These are phyloP conservation scores for Nebria ingens DNA, from an alignment of 1,140 invertebrate species.

Conservation along the genomic window DNA sequence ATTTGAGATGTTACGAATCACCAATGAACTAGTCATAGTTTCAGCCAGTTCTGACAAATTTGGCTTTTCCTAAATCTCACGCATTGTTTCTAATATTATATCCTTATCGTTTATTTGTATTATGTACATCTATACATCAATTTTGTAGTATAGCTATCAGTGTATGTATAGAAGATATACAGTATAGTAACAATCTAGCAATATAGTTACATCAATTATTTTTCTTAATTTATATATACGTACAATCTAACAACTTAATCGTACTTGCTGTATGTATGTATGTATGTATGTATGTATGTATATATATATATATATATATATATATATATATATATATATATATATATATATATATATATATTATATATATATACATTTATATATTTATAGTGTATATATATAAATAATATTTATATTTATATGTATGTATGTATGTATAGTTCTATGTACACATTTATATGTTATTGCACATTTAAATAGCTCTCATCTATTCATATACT, in stretches of 20 bases:
- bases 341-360: slow-evolving; percentile 14
- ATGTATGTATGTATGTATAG: background rate
- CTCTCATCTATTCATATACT: background rate
- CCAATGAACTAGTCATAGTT: slow-evolving; percentile 11
- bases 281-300: background rate
- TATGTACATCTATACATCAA: slow-evolving; percentile 36
- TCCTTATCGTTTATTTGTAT: slow-evolving; percentile 10
- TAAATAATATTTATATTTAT: slow-evolving; percentile 22
- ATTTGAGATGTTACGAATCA: slow-evolving; percentile 19
- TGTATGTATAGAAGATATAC: background rate
- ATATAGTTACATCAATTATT: background rate
- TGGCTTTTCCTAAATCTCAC: background rate
- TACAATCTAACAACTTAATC: too few relatives aligned
- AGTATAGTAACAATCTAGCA: slow-evolving; percentile 4
- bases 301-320: background rate
- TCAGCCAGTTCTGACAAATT: slow-evolving; percentile 11
- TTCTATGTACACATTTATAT: slow-evolving; percentile 20
- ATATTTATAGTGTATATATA: too few relatives aligned
- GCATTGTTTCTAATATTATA: background rate
- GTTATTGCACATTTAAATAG: slow-evolving; percentile 36
- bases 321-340: background rate
- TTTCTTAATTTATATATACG: too few relatives aligned
- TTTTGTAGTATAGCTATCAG: slow-evolving; percentile 3
- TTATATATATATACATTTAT: slow-evolving; percentile 21
- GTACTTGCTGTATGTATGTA: background rate